Conservation (phyloP, 2,797 vertebrate genomes). For the Aulostomus chinensis region DNA sequence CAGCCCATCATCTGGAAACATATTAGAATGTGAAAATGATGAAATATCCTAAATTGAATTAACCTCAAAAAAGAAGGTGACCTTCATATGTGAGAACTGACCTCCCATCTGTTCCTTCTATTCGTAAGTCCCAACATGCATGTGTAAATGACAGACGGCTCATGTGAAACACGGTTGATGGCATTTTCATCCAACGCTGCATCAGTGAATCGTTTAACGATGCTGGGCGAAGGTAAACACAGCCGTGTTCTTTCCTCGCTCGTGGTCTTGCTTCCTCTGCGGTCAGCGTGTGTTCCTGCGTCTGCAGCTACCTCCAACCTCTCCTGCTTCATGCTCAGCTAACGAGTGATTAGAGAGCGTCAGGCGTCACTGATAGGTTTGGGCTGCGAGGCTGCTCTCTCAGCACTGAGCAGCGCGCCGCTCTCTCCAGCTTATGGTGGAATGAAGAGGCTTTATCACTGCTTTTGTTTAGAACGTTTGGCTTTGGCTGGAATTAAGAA, state of each 20-base stretch:
- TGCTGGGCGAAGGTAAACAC: background rate
- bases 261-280: too few species aligned
- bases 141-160: too few species aligned
- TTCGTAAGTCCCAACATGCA: too few species aligned
- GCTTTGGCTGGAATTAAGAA: slow-evolving; percentile 14
- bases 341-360: slow-evolving; percentile 36
- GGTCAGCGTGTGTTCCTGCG: background rate
- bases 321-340: slow-evolving; percentile 25
- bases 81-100: too few species aligned
- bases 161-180: too few species aligned
- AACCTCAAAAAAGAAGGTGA: too few species aligned
- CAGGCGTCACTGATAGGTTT: slow-evolving; percentile 42
- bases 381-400: slow-evolving; percentile 38
- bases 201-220: background rate
- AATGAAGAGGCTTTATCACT: slow-evolving; percentile 35
- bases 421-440: slow-evolving; percentile 14
- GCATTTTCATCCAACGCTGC: too few species aligned
- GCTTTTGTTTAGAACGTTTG: slow-evolving; percentile 49
- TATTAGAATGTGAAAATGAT: too few species aligned
- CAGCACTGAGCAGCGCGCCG: slow-evolving; percentile 8
- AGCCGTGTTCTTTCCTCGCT: background rate
- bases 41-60: too few species aligned
- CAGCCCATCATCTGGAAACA: too few species aligned
- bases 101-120: too few species aligned
- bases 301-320: slow-evolving; percentile 12